phyloP scores from a whole-genome alignment of 2,888 invertebrate species.

The Palloptera scutellata region DNA sequence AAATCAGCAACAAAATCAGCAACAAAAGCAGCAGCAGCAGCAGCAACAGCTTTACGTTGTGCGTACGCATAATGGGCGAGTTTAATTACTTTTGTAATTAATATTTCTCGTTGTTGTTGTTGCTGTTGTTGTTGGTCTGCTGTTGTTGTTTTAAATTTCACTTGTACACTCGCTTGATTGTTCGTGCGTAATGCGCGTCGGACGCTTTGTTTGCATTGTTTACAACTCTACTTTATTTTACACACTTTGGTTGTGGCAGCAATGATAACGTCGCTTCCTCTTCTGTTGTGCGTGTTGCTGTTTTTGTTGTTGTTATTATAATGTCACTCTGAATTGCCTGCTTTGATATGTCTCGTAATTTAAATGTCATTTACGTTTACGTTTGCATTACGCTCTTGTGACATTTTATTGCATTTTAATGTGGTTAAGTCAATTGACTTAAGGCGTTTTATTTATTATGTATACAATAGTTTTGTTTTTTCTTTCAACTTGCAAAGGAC shows the following conservation, averaged over 20 bases:
- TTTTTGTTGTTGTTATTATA: no score
- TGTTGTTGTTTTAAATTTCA: neutral
- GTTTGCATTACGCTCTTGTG: constrained; percentile 5
- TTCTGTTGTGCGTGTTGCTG: no score
- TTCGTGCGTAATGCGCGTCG: neutral
- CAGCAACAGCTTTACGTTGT: neutral
- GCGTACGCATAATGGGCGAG: neutral
- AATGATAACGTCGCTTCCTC: no score
- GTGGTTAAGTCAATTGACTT: neutral
- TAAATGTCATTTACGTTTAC: constrained; percentile 16
- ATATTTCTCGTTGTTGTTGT: neutral
- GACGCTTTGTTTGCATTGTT: neutral
- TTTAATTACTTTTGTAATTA: constrained; percentile 9
- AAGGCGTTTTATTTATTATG: no score
- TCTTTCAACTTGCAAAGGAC: no score
- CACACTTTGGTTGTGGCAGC: no score
- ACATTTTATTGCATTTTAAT: constrained; percentile 24
- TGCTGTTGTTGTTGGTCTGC: neutral
- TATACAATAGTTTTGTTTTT: no score
- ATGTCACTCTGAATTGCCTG: neutral
- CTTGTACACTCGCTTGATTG: neutral
- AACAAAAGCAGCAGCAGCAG: neutral
- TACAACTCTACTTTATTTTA: neutral
- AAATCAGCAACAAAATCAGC: neutral
- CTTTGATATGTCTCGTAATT: neutral